Conservation (phyloP, 2,888 invertebrate genomes). For the Eristalis pertinax region DNA sequence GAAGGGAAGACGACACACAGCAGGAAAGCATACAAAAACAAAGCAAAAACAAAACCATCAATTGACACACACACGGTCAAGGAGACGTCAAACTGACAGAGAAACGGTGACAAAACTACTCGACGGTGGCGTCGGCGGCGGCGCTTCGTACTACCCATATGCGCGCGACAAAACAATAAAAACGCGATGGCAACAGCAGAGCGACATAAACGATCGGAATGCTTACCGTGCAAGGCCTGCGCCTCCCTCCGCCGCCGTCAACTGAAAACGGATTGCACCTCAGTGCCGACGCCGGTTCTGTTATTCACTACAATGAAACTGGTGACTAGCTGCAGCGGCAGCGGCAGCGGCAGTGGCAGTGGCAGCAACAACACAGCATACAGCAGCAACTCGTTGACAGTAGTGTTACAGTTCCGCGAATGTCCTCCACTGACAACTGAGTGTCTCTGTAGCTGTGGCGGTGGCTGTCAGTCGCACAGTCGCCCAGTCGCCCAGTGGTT, state of each 20-base stretch:
- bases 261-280: slow-evolving; percentile 55
- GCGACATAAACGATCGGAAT: slow-evolving; percentile 47
- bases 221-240: slow-evolving; percentile 54
- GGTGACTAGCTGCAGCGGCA: neutral
- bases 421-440: neutral
- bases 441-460: slow-evolving; percentile 16
- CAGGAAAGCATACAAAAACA: neutral
- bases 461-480: slow-evolving; percentile 36
- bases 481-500: neutral
- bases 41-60: neutral
- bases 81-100: neutral
- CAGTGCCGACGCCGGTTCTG: slow-evolving; percentile 51
- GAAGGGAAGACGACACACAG: neutral
- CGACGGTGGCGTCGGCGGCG: neutral
- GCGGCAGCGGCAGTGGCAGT: neutral
- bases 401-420: slow-evolving; percentile 55
- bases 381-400: slow-evolving; percentile 54
- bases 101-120: neutral
- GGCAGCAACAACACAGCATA: neutral
- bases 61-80: neutral
- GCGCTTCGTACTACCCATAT: slow-evolving; percentile 48
- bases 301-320: slow-evolving; percentile 7
- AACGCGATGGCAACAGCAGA: slow-evolving; percentile 26
- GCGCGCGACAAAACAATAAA: neutral
- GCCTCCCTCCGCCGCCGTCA: neutral